phyloP scores from a whole-genome alignment of 1,140 invertebrate species.

The Trachelipus rathkii region DNA sequence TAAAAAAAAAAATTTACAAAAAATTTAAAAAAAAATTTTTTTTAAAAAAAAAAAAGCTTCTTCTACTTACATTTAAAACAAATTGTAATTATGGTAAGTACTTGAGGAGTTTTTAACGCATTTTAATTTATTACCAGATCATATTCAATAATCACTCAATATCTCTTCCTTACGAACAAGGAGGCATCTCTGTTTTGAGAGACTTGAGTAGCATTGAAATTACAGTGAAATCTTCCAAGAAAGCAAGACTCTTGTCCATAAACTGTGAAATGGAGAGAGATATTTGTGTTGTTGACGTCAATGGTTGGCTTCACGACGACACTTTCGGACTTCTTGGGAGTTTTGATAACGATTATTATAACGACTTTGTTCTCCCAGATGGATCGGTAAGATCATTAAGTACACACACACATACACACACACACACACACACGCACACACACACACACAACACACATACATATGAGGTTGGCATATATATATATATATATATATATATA shows the following conservation, averaged over 20 bases:
- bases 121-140: background rate
- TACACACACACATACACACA: background rate
- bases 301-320: background rate
- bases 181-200: background rate
- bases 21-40: too few species aligned
- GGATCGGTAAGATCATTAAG: background rate
- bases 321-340: background rate
- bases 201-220: background rate
- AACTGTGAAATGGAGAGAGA: background rate
- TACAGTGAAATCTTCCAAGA: background rate
- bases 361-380: background rate
- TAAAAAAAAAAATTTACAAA: too few species aligned
- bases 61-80: too few species aligned
- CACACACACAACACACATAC: too few species aligned
- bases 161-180: background rate
- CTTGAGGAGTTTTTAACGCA: too few species aligned
- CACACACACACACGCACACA: too few species aligned
- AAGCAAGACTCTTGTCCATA: background rate
- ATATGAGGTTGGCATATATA: too few species aligned
- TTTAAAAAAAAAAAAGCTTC: too few species aligned
- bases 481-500: too few species aligned
- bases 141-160: background rate
- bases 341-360: background rate
- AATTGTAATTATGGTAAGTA: too few species aligned
- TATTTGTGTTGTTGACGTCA: background rate